Evolutionary conservation across 2,113 vertebrate species (phyloP).

Genomic region (Epinephelus lanceolatus): DNA sequence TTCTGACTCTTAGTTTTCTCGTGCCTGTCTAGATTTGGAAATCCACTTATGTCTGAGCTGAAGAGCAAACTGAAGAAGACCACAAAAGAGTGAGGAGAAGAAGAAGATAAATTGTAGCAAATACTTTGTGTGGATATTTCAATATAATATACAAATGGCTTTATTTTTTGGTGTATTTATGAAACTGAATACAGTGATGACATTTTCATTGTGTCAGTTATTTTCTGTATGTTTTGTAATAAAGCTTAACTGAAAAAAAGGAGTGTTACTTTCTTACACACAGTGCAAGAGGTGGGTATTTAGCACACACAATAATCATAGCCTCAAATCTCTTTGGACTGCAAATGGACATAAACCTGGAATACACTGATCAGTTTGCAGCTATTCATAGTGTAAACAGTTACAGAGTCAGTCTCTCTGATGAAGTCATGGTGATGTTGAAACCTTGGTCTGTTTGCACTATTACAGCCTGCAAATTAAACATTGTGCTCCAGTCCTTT

Average conservation of each 20-base stretch:
- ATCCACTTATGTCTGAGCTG: conserved; percentile 84
- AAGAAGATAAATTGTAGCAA: neutral
- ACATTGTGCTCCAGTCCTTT: too few species aligned
- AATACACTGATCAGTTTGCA: too few species aligned
- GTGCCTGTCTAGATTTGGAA: conserved; percentile 78
- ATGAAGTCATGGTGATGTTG: too few species aligned
- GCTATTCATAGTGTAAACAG: too few species aligned
- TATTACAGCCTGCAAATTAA: too few species aligned
- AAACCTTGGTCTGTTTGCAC: too few species aligned
- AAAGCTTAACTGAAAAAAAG: conserved; percentile 38
- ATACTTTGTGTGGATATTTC: conserved; percentile 11
- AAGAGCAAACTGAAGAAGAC: conserved; percentile 84
- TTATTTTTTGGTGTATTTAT: conserved; percentile 38
- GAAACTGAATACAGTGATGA: neutral
- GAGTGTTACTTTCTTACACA: neutral
- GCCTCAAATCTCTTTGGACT: neutral
- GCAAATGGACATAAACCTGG: neutral
- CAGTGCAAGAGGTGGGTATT: neutral
- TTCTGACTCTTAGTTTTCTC: conserved; percentile 11
- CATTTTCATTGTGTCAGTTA: neutral
- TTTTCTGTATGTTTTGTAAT: conserved; percentile 33
- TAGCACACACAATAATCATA: neutral
- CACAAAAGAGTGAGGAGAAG: conserved; percentile 67
- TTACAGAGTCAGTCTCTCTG: too few species aligned
- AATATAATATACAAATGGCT: conserved; percentile 18